phyloP scores from a whole-genome alignment of 2,113 vertebrate genomes.

The Dicaeum eximium region DNA sequence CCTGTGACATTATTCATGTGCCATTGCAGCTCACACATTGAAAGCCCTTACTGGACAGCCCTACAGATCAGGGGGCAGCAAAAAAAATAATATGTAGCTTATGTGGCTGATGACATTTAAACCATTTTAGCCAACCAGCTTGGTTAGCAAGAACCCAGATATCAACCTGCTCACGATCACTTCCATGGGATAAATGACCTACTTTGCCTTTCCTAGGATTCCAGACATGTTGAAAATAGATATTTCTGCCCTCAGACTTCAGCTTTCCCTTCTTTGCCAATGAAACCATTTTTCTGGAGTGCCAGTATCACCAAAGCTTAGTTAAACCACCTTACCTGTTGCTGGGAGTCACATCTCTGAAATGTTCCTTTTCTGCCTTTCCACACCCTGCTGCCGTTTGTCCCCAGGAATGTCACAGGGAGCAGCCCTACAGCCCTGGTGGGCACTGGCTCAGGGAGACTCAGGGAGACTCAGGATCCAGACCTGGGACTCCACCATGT shows the following conservation, averaged over 20 bases:
- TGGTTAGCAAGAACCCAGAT: not conserved
- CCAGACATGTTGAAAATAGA: not conserved
- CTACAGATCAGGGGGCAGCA: not conserved
- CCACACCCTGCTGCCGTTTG: not conserved
- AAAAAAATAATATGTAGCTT: not conserved
- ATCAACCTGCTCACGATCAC: not conserved
- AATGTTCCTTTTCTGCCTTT: not conserved
- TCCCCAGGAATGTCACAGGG: accelerated
- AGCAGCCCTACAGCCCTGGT: not conserved
- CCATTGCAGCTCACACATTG: not conserved
- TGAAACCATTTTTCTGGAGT: not conserved
- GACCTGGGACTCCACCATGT: not conserved
- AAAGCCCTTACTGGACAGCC: not conserved
- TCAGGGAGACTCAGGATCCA: accelerated
- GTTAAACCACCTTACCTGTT: not conserved
- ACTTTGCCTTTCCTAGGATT: not conserved
- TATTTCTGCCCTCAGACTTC: not conserved
- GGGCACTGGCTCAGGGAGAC: not conserved
- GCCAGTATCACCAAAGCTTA: not conserved
- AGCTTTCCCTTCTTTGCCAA: not conserved
- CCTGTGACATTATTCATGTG: not conserved
- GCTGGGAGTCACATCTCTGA: not conserved
- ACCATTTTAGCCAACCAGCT: not conserved
- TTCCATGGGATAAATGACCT: not conserved
- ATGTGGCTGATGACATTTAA: not conserved